Evolutionary conservation across 2,797 vertebrate species (phyloP), one percentile per base, ranked within the genome.

Genomic region (Denticeps clupeoides): DNA sequence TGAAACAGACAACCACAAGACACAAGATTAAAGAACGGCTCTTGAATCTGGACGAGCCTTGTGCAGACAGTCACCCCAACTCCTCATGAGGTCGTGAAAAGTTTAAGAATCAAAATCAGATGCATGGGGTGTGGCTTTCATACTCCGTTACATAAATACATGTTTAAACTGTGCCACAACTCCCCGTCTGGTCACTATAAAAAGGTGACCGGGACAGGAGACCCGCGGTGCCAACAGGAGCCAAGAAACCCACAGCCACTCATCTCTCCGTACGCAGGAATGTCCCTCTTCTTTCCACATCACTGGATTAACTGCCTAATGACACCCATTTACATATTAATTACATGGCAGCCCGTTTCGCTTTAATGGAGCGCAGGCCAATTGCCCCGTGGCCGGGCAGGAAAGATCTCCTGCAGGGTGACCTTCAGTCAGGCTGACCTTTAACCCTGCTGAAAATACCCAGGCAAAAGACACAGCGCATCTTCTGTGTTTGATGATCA

Each of bases 301-400:
- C 28, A 53, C 18, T 51, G 47, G 42, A 58, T 48, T 58, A 55
- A 47, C 25, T 13, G 44, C 45, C 55, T 61, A 59, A 49, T 47
- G 24, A 31, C 40, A 41, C 15, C 13, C 21, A 59, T 67, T 65
- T 61, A 41, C 64, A 70, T 58, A 58, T 37, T 53, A 61, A 67
- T 65, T 47, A 53, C 26, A 44, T 6, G 10, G 22, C 40, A 38
- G 45, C 48, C 48, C 51, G 44, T 55, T 38, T 37, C 9, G 12
- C 11, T 42, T 47, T 40, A 33, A 43, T 51, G 54, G 22, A 33
- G 16, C 18, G 33, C 15, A 7, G 12, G 5, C 4, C 12, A 33
- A 15, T 12, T 32, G n/a, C n/a, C 2, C 29, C n/a, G 7, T 32
- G 12, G 29, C 15, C 29, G 11, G 3, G 12, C 4, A 29, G 31